Conservation (phyloP, 2,888 invertebrate species). For the Tubulanus polymorphus region DNA sequence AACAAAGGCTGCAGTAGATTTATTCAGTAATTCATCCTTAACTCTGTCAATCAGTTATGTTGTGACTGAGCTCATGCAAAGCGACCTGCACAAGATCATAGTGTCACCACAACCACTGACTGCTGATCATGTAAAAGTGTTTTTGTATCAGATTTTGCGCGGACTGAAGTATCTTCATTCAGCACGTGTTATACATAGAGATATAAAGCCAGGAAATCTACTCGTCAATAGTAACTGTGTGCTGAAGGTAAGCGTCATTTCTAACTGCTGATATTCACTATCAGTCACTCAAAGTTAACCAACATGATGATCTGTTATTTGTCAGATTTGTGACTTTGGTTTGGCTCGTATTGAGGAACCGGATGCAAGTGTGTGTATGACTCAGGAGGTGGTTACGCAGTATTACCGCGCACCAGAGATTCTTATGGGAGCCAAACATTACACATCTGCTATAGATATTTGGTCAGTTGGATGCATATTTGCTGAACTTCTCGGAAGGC, state of each 20-base stretch:
- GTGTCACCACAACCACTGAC: constrained; percentile 98
- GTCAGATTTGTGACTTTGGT: constrained; percentile 97
- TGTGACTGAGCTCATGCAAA: constrained; percentile 98
- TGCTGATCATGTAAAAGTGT: constrained; percentile 99
- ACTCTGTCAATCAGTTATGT: constrained; percentile 75
- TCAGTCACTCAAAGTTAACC: not conserved
- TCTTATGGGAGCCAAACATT: constrained; percentile 96
- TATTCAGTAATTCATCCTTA: constrained; percentile 25
- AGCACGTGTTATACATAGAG: constrained; percentile 94
- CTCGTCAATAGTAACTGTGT: constrained; percentile 99
- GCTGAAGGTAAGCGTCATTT: constrained; percentile 67
- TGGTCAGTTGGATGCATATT: constrained; percentile 99
- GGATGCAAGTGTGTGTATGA: constrained; percentile 86
- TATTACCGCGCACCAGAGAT: constrained; percentile 99
- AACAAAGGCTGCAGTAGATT: not conserved
- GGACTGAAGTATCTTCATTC: constrained; percentile 98
- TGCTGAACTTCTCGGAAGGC: constrained; percentile 89
- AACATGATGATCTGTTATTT: constrained; percentile 1
- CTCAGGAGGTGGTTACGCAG: constrained; percentile 99
- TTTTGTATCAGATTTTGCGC: constrained; percentile 98
- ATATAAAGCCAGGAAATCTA: constrained; percentile 98
- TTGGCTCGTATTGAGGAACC: constrained; percentile 96
- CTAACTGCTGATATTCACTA: not conserved
- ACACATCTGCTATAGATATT: constrained; percentile 93
- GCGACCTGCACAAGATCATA: constrained; percentile 99